Evolutionary conservation across 2,888 invertebrate genomes (phyloP).

Genomic region (Horisme vitalbata): DNA sequence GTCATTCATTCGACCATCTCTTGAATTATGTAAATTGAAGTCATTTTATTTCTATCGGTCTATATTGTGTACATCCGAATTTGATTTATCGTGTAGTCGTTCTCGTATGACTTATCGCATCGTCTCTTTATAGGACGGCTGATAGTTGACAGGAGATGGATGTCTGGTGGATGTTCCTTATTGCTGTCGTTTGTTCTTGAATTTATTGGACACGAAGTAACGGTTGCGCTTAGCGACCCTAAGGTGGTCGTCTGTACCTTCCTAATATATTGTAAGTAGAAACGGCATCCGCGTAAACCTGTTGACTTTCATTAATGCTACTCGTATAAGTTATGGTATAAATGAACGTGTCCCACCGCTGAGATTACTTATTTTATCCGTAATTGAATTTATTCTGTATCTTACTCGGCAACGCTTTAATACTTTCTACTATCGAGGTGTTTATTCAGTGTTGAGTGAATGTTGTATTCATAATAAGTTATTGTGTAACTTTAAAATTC

Average conservation of each 20-base stretch:
- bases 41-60: constrained; percentile 54
- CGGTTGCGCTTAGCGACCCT: constrained; percentile 56
- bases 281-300: constrained; percentile 58
- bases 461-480: constrained; percentile 4
- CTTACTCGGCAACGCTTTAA: constrained; percentile 11
- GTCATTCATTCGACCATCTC: constrained; percentile 53
- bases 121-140: constrained; percentile 48
- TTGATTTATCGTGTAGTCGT: constrained; percentile 64
- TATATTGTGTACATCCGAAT: constrained; percentile 53
- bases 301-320: constrained; percentile 59
- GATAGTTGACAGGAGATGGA: constrained; percentile 68
- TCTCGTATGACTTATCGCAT: constrained; percentile 54
- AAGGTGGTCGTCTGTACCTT: constrained; percentile 50
- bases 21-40: constrained; percentile 62
- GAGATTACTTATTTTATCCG: constrained; percentile 43
- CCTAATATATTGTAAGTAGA: constrained; percentile 58
- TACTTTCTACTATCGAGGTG: constrained; percentile 41
- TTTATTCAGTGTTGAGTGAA: constrained; percentile 31
- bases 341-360: constrained; percentile 37
- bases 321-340: constrained; percentile 58
- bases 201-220: constrained; percentile 79
- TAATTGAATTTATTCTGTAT: constrained; percentile 49
- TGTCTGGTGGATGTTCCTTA: constrained; percentile 66
- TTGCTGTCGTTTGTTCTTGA: constrained; percentile 73
- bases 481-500: constrained; percentile 1